Percentiles rank a stretch among this genome's conserved stretches.
These are phyloP conservation scores for Cherax quadricarinatus DNA, from an alignment of 1,140 invertebrate genomes.

Conservation along the genomic window DNA sequence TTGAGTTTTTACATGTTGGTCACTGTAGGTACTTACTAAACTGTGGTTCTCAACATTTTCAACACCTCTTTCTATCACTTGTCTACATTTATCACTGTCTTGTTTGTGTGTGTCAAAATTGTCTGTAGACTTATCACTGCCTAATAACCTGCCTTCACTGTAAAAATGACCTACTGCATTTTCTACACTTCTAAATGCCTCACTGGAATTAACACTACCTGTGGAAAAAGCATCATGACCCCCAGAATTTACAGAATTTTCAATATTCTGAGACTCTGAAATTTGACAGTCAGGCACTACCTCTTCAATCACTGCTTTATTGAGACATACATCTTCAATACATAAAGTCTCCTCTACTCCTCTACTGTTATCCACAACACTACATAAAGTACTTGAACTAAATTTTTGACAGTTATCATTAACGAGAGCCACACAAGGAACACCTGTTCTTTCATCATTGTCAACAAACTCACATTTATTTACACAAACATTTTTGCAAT, in stretches of 20 bases:
- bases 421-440: background rate
- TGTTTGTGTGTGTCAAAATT: background rate
- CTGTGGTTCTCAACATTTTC: background rate
- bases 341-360: slow-evolving; percentile 50
- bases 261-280: slow-evolving; percentile 20
- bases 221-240: background rate
- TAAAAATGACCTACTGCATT: slow-evolving; percentile 26
- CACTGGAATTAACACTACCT: slow-evolving; percentile 12
- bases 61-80: background rate
- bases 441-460: slow-evolving; percentile 32
- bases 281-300: slow-evolving; percentile 45
- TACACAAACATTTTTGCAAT: background rate
- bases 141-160: background rate
- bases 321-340: slow-evolving; percentile 52
- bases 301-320: slow-evolving; percentile 51
- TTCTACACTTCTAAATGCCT: slow-evolving; percentile 24
- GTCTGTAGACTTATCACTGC: background rate
- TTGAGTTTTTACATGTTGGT: background rate
- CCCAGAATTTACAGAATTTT: background rate
- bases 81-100: background rate
- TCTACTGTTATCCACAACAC: slow-evolving; percentile 4
- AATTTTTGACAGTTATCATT: background rate
- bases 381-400: slow-evolving; percentile 16
- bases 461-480: background rate
- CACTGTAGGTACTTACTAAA: background rate